These are phyloP conservation scores for Pristionchus japonicus DNA, from an alignment of 2,888 invertebrate genomes.

Conservation along the genomic window DNA sequence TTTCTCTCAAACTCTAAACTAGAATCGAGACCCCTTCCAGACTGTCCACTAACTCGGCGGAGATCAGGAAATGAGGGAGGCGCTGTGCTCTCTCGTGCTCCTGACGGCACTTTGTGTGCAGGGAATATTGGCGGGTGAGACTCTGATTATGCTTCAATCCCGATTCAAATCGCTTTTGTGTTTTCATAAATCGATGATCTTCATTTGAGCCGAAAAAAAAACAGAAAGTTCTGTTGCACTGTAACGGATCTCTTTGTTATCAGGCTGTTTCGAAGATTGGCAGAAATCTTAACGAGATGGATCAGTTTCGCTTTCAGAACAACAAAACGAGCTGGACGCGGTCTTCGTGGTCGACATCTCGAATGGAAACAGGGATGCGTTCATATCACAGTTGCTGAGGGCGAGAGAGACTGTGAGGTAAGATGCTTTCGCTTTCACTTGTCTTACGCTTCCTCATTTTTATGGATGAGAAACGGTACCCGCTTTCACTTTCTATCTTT, in stretches of 20 bases:
- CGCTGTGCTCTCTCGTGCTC: constrained; percentile 10
- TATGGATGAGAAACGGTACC: too few species aligned
- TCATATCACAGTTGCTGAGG: constrained; percentile 37
- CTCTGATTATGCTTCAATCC: neutral
- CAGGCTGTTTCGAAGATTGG: neutral
- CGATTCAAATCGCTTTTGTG: neutral
- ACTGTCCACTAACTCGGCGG: neutral
- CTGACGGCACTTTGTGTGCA: neutral
- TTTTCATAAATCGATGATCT: too few species aligned
- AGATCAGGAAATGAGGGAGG: constrained; percentile 28
- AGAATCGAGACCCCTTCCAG: neutral
- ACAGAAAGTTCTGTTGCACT: neutral
- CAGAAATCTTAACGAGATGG: too few species aligned
- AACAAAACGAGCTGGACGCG: constrained; percentile 6
- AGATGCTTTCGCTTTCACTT: neutral
- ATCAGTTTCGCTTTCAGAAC: constrained; percentile 13
- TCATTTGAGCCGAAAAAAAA: too few species aligned
- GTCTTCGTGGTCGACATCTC: constrained; percentile 45
- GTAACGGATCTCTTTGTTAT: neutral
- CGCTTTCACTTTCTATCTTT: neutral
- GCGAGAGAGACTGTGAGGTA: constrained; percentile 45
- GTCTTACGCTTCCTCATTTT: neutral
- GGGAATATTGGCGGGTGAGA: neutral
- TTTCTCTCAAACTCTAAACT: neutral
- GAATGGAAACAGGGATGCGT: constrained; percentile 42